These are phyloP conservation scores for Cyaniris semiargus DNA, from an alignment of 2,888 invertebrate species.

Conservation along the genomic window DNA sequence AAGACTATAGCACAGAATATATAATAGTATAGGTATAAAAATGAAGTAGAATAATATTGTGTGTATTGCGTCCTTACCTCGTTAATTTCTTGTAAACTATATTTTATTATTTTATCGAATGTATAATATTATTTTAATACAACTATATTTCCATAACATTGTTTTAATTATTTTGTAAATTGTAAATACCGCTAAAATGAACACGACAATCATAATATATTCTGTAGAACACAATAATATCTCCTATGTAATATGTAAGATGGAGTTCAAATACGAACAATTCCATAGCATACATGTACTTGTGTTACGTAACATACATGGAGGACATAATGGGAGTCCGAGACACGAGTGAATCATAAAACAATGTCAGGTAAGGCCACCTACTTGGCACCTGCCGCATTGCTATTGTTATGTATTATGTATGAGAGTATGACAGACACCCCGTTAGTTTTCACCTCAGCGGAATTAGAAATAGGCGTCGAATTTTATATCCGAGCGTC, in stretches of 20 bases:
- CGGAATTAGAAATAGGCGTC: conserved; percentile 4
- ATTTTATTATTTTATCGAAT: background rate
- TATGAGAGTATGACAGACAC: conserved; percentile 7
- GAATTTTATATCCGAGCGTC: background rate
- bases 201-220: background rate
- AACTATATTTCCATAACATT: background rate
- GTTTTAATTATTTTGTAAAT: background rate
- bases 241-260: background rate
- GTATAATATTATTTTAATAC: background rate
- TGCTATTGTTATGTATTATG: conserved; percentile 14
- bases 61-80: background rate
- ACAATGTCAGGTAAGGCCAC: conserved; percentile 20
- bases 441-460: conserved; percentile 2
- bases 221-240: no score
- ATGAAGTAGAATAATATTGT: background rate
- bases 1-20: no score
- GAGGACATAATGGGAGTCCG: conserved; percentile 1
- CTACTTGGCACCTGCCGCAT: conserved; percentile 21
- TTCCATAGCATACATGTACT: background rate
- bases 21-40: no score
- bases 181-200: background rate
- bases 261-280: background rate
- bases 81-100: no score
- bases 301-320: background rate
- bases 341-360: conserved; percentile 13